phyloP scores from a whole-genome alignment of 2,113 vertebrate genomes.

The Saimiri boliviensis region DNA sequence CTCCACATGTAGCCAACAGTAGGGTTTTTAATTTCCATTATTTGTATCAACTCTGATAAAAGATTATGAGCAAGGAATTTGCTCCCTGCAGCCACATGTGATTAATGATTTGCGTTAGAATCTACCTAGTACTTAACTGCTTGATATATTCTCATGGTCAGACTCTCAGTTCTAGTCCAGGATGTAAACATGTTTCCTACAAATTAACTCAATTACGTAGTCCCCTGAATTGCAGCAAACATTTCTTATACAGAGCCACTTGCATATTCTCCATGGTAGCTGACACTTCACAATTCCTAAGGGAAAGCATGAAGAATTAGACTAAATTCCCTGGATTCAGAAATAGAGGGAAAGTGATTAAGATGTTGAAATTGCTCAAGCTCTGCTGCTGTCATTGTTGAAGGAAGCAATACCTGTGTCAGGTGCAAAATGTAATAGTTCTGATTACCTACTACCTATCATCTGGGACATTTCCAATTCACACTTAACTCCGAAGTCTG shows the following conservation, averaged over 20 bases:
- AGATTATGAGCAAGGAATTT: conserved; percentile 81
- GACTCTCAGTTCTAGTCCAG: conserved; percentile 9
- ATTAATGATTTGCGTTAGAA: conserved; percentile 79
- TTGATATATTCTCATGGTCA: conserved; percentile 46
- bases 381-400: neutral
- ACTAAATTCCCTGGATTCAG: conserved; percentile 50
- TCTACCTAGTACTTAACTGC: conserved; percentile 43
- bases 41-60: conserved; percentile 84
- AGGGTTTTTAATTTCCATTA: conserved; percentile 83
- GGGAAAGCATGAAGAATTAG: conserved; percentile 43
- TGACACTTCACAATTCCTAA: conserved; percentile 47
- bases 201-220: conserved; percentile 55
- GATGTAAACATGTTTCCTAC: conserved; percentile 35
- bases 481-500: neutral
- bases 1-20: conserved; percentile 74
- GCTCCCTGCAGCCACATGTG: conserved; percentile 76
- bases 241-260: conserved; percentile 22
- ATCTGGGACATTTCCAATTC: conserved; percentile 50
- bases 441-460: neutral
- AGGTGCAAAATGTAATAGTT: conserved; percentile 25
- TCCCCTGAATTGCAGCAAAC: conserved; percentile 32
- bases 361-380: neutral
- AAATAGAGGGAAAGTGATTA: conserved; percentile 38
- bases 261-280: conserved; percentile 24
- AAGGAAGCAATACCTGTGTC: conserved; percentile 35